Base-by-base conservation (phyloP, 37 sponge, comb jelly and placozoan species). In the Mnemiopsis leidyi region DNA sequence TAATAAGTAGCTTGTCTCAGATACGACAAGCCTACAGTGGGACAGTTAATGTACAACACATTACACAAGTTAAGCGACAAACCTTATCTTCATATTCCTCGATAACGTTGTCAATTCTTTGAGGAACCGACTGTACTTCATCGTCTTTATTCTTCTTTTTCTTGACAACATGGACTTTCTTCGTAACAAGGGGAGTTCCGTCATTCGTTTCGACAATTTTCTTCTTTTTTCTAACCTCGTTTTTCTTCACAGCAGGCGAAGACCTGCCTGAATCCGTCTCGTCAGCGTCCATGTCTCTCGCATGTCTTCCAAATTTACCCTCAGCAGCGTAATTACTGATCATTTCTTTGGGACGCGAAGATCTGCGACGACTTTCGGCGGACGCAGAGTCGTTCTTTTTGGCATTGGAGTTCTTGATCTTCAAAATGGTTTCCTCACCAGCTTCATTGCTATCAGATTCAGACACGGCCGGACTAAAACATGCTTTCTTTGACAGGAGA, bases 61-160 rank as follows among this genome's bases (percentile, higher is more conserved):
- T 7, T 79, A 36, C 7, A 21, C 9, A 23, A 79, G 38, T 29
- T 23, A 79, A 2, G 26, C 35, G 7, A 35, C 61, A 16, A 29
- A 85, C 90, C 90, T 85, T 85, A 29, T 85, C 35, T 85, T 85
- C 90, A 25, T 85, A 85, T 61, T 85, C 90, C 1, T 26, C 90
- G 23, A 85, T 85, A 7, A 85, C n/a, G 35, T 85, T 85, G 25
- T 85, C 90, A 32, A 85, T 85, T 38, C 48, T 9, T 37, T 40
- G 90, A 28, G 90, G 61, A 23, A 77, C 35, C 18, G 79, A 77
- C 5, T 32, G 79, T 34, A 32, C 36, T 77, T 77, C 79, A 13
- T 77, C 79, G 35, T 31, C 34, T 3, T 77, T 34, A 5, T 69
- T 5, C 21, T 21, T 28, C 24, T 25, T 69, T 21, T 69, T 69